Conservation (phyloP, 2,888 invertebrate genomes). For the Barypeithes pellucidus region DNA sequence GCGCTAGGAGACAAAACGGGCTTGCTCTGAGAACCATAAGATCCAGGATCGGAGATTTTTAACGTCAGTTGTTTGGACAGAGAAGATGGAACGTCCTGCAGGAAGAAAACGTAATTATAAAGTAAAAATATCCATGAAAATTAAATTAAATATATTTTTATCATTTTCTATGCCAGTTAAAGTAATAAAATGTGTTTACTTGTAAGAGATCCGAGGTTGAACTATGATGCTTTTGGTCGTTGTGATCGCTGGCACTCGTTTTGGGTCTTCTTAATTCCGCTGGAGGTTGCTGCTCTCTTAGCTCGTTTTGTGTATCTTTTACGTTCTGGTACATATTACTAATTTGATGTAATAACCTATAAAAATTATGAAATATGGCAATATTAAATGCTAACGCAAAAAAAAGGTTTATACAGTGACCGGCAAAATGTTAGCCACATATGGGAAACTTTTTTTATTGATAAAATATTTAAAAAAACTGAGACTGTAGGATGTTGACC, state of each 20-base stretch:
- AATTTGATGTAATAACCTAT: slow-evolving; percentile 91
- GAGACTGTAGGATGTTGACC: too few species aligned
- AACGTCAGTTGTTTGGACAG: slow-evolving; percentile 70
- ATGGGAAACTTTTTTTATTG: too few species aligned
- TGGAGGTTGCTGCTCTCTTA: slow-evolving; percentile 83
- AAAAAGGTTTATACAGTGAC: too few species aligned
- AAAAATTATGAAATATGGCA: neutral
- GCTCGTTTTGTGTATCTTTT: slow-evolving; percentile 92
- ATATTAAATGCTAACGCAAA: too few species aligned
- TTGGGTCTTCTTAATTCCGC: slow-evolving; percentile 68
- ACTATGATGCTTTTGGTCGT: slow-evolving; percentile 72
- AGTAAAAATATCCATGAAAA: too few species aligned
- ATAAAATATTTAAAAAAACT: too few species aligned
- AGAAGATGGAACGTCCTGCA: slow-evolving; percentile 73
- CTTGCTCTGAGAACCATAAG: slow-evolving; percentile 65
- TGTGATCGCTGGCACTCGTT: slow-evolving; percentile 68
- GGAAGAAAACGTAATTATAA: neutral
- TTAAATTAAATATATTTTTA: too few species aligned
- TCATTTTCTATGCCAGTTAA: too few species aligned
- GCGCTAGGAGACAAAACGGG: slow-evolving; percentile 74
- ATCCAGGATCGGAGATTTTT: slow-evolving; percentile 69
- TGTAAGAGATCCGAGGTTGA: slow-evolving; percentile 72
- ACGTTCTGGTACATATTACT: slow-evolving; percentile 98
- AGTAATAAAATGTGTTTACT: slow-evolving; percentile 52
- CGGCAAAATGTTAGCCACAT: too few species aligned